Percentiles rank a stretch among this genome's conserved stretches.
Conservation (phyloP, 1,140 invertebrate species). For the Drosophila serrata region DNA sequence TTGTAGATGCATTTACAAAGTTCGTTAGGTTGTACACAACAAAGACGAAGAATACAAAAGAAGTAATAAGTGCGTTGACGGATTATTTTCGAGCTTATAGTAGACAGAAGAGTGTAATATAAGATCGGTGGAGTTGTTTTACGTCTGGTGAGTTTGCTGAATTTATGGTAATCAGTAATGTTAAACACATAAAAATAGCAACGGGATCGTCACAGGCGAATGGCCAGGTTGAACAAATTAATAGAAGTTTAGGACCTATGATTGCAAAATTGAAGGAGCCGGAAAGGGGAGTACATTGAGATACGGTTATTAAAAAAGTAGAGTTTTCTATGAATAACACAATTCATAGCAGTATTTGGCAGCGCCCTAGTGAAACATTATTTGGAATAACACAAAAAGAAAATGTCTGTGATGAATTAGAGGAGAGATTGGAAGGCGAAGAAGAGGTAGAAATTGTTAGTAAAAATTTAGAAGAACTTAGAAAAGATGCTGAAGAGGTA, state of each 20-base stretch:
- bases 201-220: background rate
- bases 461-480: no score
- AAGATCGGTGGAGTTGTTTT: background rate
- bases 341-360: no score
- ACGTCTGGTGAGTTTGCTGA: background rate
- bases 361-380: background rate
- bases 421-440: background rate
- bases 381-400: background rate
- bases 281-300: background rate
- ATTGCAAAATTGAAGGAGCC: no score
- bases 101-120: background rate
- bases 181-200: background rate
- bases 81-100: background rate
- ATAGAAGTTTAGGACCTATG: no score
- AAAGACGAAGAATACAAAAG: no score
- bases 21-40: background rate
- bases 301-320: no score
- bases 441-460: background rate
- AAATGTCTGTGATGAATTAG: background rate
- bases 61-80: background rate
- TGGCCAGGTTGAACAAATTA: no score
- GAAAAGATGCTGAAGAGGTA: no score
- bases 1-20: background rate
- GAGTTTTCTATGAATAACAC: no score
- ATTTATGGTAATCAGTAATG: background rate